A percentile compares a stretch with the other conserved stretches of the same genome.
Evolutionary conservation across 2,797 vertebrate species (phyloP).

Genomic region (Urosaurus nigricauda): DNA sequence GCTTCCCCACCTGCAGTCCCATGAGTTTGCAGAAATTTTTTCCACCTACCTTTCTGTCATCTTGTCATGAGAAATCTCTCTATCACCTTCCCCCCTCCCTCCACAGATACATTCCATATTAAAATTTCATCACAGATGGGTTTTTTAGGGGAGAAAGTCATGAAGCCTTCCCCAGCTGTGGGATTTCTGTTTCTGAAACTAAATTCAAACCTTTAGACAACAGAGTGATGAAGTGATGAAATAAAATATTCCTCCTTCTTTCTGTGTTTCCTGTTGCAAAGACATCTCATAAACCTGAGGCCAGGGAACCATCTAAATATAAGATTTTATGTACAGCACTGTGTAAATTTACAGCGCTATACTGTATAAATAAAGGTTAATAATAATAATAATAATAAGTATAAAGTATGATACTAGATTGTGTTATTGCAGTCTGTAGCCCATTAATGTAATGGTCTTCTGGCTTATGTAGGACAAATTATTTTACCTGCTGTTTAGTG

Average conservation of each 20-base stretch:
- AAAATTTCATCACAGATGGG: constrained; percentile 75
- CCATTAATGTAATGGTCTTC: background rate
- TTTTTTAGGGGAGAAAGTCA: background rate
- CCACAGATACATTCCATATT: constrained; percentile 76
- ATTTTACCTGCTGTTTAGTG: no score
- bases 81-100: constrained; percentile 60
- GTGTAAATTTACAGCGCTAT: no score
- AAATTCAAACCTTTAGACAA: constrained; percentile 47
- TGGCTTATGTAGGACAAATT: no score
- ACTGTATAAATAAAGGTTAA: no score
- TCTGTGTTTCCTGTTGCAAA: constrained; percentile 32
- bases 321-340: no score
- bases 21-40: constrained; percentile 69
- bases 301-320: no score
- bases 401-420: constrained; percentile 52
- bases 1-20: constrained; percentile 28
- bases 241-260: constrained; percentile 15
- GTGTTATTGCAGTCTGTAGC: constrained; percentile 32
- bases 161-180: constrained; percentile 29
- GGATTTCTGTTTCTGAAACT: constrained; percentile 52
- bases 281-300: constrained; percentile 44
- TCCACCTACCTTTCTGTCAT: constrained; percentile 70
- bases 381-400: no score
- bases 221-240: background rate
- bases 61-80: constrained; percentile 76